Evolutionary conservation across 2,888 invertebrate genomes (phyloP).

Genomic region (Antitype chi): DNA sequence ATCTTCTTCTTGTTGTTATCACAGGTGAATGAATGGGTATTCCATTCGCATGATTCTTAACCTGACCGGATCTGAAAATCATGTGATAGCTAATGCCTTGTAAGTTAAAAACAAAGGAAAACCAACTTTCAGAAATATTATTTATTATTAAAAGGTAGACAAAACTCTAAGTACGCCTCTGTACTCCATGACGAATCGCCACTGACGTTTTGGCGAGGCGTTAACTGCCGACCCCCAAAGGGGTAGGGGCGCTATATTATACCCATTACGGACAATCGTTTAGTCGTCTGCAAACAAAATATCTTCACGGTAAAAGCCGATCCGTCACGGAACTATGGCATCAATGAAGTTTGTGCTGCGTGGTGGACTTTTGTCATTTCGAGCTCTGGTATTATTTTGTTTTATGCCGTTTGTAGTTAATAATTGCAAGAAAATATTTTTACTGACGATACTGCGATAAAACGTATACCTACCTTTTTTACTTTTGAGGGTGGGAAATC

Average conservation of each 20-base stretch:
- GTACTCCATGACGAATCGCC: conserved; percentile 81
- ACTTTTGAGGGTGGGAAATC: too few species aligned
- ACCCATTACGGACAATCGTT: conserved; percentile 83
- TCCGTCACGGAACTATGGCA: conserved; percentile 73
- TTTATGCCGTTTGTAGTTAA: background rate
- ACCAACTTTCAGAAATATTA: too few species aligned
- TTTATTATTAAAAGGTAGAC: background rate
- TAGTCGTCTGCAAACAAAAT: conserved; percentile 81
- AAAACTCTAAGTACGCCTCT: conserved; percentile 69
- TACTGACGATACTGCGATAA: background rate
- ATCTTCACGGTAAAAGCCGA: conserved; percentile 78
- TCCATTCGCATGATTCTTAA: background rate
- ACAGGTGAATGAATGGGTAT: background rate
- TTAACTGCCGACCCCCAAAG: conserved; percentile 82
- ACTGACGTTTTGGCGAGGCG: conserved; percentile 83
- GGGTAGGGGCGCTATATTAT: conserved; percentile 78
- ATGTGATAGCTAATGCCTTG: background rate
- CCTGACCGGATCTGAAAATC: background rate
- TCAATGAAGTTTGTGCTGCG: conserved; percentile 44
- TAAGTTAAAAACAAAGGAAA: background rate
- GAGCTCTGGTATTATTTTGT: background rate
- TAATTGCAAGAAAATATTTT: background rate
- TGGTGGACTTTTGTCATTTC: conserved; percentile 16
- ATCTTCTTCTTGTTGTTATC: too few species aligned
- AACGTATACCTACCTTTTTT: too few species aligned